Evolutionary conservation across 2,888 invertebrate species (phyloP).

Genomic region (Sphecodes monilicornis): DNA sequence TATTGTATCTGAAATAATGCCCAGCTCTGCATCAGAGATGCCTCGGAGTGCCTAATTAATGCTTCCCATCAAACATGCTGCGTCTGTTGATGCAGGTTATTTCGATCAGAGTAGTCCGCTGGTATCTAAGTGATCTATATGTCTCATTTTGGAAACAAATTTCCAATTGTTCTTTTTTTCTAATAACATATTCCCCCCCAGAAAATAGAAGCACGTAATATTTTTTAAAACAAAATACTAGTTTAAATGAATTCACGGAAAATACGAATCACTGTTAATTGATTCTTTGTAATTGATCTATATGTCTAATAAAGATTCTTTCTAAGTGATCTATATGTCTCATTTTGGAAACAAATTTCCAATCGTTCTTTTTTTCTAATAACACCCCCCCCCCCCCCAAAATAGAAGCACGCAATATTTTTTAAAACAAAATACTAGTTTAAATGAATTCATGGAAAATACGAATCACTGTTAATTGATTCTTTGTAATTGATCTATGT

Average conservation of each 20-base stretch:
- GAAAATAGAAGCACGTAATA: background rate
- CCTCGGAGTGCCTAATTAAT: slow-evolving; percentile 28
- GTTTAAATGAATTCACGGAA: background rate
- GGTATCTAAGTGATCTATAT: background rate
- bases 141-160: background rate
- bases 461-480: too few species aligned
- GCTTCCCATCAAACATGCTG: slow-evolving; percentile 25
- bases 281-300: slow-evolving; percentile 2
- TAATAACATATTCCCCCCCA: background rate
- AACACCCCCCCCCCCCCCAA: too few species aligned
- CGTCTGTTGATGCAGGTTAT: slow-evolving; percentile 33
- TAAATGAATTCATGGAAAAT: too few species aligned
- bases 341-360: too few species aligned
- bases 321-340: too few species aligned
- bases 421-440: too few species aligned
- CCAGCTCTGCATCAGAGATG: background rate
- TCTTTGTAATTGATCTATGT: too few species aligned
- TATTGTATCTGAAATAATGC: too few species aligned
- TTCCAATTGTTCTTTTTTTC: background rate
- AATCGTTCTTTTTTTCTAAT: too few species aligned
- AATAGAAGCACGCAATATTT: too few species aligned
- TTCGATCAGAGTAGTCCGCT: slow-evolving; percentile 25
- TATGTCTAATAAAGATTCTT: too few species aligned
- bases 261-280: background rate
- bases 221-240: background rate